These are phyloP conservation scores for Clinocottus analis DNA, from an alignment of 2,113 vertebrate genomes.

Conservation along the genomic window DNA sequence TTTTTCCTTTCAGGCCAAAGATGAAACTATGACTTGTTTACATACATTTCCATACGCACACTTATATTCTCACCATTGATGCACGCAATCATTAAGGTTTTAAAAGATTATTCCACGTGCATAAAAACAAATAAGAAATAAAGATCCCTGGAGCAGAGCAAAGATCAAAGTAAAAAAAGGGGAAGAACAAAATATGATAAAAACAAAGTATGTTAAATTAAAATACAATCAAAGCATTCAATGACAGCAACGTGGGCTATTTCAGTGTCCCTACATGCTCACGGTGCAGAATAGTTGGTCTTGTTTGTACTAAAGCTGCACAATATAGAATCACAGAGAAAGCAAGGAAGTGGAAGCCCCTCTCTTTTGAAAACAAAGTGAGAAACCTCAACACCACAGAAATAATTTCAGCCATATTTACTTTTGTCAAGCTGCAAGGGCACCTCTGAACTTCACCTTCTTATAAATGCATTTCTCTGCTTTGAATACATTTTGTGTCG, in stretches of 20 bases:
- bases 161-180: slow-evolving; percentile 7
- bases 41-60: neutral
- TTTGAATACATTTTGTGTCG: slow-evolving; percentile 4
- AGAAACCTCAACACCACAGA: slow-evolving; percentile 8
- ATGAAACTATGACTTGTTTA: slow-evolving; percentile 5
- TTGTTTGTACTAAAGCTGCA: slow-evolving; percentile 24
- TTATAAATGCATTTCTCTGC: slow-evolving; percentile 23
- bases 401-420: slow-evolving; percentile 27
- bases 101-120: slow-evolving; percentile 26
- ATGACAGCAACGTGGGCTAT: slow-evolving; percentile 3
- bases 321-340: slow-evolving; percentile 23
- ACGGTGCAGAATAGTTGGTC: slow-evolving; percentile 4
- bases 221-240: neutral
- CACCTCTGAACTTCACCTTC: slow-evolving; percentile 12
- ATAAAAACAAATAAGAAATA: slow-evolving; percentile 14
- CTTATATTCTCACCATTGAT: slow-evolving; percentile 10
- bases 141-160: neutral
- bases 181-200: neutral
- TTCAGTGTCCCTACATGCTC: neutral
- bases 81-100: slow-evolving; percentile 38
- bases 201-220: neutral
- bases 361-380: slow-evolving; percentile 30
- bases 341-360: slow-evolving; percentile 25
- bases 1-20: slow-evolving; percentile 19
- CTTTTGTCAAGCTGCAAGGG: neutral